These are phyloP conservation scores for Noctua pronuba DNA, from an alignment of 2,888 invertebrate species.

Conservation along the genomic window DNA sequence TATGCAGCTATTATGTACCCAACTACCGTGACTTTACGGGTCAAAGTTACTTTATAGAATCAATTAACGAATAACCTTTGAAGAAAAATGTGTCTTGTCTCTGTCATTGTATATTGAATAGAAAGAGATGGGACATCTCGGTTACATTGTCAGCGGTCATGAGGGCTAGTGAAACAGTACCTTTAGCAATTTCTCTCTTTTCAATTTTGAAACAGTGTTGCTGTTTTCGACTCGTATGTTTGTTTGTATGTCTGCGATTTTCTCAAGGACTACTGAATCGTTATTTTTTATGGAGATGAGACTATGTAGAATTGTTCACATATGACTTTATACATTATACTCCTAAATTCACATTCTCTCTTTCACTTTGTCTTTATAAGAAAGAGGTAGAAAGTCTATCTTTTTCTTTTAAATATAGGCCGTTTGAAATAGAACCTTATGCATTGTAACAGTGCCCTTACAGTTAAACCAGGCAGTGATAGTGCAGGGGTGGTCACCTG, in stretches of 20 bases:
- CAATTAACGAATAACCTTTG: neutral
- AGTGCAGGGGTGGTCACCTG: constrained; percentile 81
- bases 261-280: neutral
- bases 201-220: neutral
- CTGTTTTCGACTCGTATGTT: neutral
- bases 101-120: neutral
- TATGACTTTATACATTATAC: neutral
- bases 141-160: neutral
- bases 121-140: neutral
- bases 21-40: constrained; percentile 39
- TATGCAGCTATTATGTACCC: constrained; percentile 23
- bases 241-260: neutral
- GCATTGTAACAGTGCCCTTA: constrained; percentile 13
- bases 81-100: neutral
- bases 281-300: neutral
- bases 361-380: neutral
- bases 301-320: neutral
- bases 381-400: constrained; percentile 25
- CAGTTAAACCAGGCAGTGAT: constrained; percentile 24
- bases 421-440: constrained; percentile 1
- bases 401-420: neutral
- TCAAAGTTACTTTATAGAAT: constrained; percentile 32
- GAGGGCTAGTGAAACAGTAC: neutral
- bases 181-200: neutral
- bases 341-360: neutral